Base-by-base conservation (phyloP, 1,140 invertebrate genomes). In the Drosophila kikkawai region DNA sequence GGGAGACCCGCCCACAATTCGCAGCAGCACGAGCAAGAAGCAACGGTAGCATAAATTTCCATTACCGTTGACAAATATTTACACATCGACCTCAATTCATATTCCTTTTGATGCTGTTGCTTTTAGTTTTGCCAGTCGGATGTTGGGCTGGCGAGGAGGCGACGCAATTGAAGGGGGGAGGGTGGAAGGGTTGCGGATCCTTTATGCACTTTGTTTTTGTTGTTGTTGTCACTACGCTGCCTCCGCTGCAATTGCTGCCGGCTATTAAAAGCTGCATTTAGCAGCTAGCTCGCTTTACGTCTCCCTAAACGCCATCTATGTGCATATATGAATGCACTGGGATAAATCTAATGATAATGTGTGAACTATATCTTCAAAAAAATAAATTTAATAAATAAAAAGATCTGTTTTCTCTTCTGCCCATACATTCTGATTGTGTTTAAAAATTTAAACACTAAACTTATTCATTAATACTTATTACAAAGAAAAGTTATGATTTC, bases 21-120 rank as follows among this genome's bases (percentile, higher is more conserved):
- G 53, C 66, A 47, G 44, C 53, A 47, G 53, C 44, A 48, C 36
- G 32, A 51, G 42, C 50, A 8, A 67, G 69, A 63, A 75, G 65
- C 70, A 60, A 69, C 75, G 75, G 75, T 69, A 85, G 85, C 85
- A 90, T 90, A 90, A 90, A 90, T 90, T 90, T 90, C 85, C 85
- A 90, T 90, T 90, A 90, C 85, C 85, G 85, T 90, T 90, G 85
- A 90, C 85, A 90, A 90, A 90, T 90, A 90, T 90, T 90, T 90
- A 90, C 85, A 90, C 85, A 90, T 90, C 85, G 85, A 90, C 85
- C 86, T 90, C 85, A 90, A 90, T 90, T 90, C 85, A 90, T 90
- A 90, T 90, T 90, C 85, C 82, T 90, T 90, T 90, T 90, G 85
- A 90, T 85, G 85, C 86, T 85, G 79, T 91, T 90, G 85, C 85